A percentile compares a stretch with the other conserved stretches of the same genome.
Conservation (phyloP, 2,113 vertebrate genomes). For the Coregonus clupeaformis region DNA sequence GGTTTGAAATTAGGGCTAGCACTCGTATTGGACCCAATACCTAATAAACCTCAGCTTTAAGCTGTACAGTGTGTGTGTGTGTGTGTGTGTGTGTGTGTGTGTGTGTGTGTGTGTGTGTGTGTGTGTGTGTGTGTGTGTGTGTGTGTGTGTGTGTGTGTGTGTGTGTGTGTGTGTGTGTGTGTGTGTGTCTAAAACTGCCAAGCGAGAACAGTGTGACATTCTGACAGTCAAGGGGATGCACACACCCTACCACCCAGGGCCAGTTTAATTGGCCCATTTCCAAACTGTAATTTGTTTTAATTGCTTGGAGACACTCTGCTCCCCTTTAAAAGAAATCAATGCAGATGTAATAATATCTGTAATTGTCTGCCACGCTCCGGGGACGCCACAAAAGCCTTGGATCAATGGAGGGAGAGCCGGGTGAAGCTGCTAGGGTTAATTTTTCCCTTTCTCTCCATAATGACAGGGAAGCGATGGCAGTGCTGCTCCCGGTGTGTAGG, state of each 20-base stretch:
- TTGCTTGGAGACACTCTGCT: slow-evolving; percentile 78
- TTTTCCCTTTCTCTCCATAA: slow-evolving; percentile 77
- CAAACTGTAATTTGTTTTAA: slow-evolving; percentile 81
- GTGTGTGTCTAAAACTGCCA: slow-evolving; percentile 19
- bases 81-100: slow-evolving; percentile 10
- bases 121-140: slow-evolving; percentile 5
- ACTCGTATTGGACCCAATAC: not conserved
- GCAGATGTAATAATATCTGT: slow-evolving; percentile 85
- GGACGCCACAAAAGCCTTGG: slow-evolving; percentile 75
- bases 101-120: slow-evolving; percentile 12
- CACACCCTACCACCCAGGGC: slow-evolving; percentile 42
- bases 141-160: slow-evolving; percentile 3
- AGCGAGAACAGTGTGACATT: slow-evolving; percentile 58
- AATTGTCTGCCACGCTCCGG: slow-evolving; percentile 80
- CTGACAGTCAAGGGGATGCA: slow-evolving; percentile 60
- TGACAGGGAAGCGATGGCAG: slow-evolving; percentile 70
- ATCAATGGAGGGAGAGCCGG: slow-evolving; percentile 77
- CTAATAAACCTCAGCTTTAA: not conserved
- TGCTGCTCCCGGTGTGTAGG: slow-evolving; percentile 65
- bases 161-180: slow-evolving; percentile 13
- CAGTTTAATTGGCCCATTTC: slow-evolving; percentile 83
- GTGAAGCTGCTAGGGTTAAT: slow-evolving; percentile 77
- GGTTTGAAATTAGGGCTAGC: not conserved
- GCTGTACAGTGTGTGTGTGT: not conserved
- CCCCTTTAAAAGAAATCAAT: slow-evolving; percentile 78